Conservation (phyloP, 2,113 vertebrate genomes). For the Meleagris gallopavo region DNA sequence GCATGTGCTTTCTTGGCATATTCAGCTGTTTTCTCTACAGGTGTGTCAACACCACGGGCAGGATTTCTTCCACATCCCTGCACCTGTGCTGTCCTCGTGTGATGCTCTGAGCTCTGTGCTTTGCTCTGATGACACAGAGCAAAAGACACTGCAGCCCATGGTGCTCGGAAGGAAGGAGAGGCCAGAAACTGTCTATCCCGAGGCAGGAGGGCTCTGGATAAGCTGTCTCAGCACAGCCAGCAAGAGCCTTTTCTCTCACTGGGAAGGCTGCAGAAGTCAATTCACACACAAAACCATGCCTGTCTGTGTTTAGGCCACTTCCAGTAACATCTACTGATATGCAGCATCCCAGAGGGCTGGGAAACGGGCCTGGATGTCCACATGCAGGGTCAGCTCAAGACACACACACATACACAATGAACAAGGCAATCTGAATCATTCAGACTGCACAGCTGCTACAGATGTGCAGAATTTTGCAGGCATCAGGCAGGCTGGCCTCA, state of each 20-base stretch:
- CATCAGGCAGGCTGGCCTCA: not conserved
- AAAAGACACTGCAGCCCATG: not conserved
- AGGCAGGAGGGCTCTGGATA: slow-evolving; percentile 4
- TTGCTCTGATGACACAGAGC: not conserved
- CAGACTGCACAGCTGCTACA: not conserved
- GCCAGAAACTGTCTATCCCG: not conserved
- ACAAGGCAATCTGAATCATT: not conserved
- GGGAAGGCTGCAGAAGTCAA: not conserved
- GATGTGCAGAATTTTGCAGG: not conserved
- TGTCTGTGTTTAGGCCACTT: not conserved
- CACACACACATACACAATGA: not conserved
- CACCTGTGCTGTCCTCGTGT: not conserved
- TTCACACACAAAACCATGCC: not conserved
- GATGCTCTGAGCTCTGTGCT: not conserved
- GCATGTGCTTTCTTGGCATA: not conserved
- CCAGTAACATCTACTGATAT: not conserved
- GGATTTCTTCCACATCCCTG: not conserved
- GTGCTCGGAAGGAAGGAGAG: not conserved
- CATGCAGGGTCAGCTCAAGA: not conserved
- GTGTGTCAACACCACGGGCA: not conserved
- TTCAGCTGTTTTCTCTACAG: not conserved
- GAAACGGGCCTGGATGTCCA: not conserved
- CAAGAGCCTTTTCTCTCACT: not conserved
- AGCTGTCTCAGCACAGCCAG: not conserved
- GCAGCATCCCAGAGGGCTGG: not conserved